These are phyloP conservation scores for Pogonomyrmex californicus DNA, from an alignment of 1,140 invertebrate genomes.

Conservation along the genomic window DNA sequence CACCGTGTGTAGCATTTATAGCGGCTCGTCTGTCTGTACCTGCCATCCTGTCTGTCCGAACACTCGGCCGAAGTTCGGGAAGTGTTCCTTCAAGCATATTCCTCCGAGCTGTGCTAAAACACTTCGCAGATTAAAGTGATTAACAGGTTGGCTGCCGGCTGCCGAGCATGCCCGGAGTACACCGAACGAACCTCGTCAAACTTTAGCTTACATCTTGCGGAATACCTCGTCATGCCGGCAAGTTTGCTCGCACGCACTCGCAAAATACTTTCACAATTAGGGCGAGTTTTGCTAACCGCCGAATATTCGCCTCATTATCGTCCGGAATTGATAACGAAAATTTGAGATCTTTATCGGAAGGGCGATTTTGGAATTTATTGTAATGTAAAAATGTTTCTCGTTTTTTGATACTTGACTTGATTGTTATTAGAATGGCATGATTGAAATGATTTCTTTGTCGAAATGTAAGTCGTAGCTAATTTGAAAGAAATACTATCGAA, in stretches of 20 bases:
- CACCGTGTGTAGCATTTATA: conserved; percentile 3
- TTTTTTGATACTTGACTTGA: background rate
- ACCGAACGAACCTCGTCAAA: conserved; percentile 36
- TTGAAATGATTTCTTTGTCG: background rate
- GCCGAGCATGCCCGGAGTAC: conserved; percentile 37
- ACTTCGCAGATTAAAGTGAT: conserved; percentile 73
- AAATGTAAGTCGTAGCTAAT: background rate
- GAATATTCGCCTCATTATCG: conserved; percentile 4
- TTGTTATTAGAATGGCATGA: conserved; percentile 19
- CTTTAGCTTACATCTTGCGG: conserved; percentile 63
- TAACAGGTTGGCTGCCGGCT: conserved; percentile 66
- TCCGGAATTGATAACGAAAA: background rate
- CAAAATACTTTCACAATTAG: conserved; percentile 42
- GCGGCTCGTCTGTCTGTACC: conserved; percentile 6
- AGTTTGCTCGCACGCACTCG: conserved; percentile 33
- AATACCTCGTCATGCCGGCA: conserved; percentile 31
- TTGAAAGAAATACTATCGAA: background rate
- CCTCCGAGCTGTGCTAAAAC: conserved; percentile 61
- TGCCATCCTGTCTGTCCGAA: conserved; percentile 3
- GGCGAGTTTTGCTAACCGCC: conserved; percentile 19
- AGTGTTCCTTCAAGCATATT: conserved; percentile 51
- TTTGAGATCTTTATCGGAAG: background rate
- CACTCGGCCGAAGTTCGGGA: conserved; percentile 36
- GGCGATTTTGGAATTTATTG: background rate
- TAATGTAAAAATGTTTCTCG: background rate